Evolutionary conservation across 2,797 vertebrate species (phyloP).

Genomic region (Myiothlypis chrysogaster): DNA sequence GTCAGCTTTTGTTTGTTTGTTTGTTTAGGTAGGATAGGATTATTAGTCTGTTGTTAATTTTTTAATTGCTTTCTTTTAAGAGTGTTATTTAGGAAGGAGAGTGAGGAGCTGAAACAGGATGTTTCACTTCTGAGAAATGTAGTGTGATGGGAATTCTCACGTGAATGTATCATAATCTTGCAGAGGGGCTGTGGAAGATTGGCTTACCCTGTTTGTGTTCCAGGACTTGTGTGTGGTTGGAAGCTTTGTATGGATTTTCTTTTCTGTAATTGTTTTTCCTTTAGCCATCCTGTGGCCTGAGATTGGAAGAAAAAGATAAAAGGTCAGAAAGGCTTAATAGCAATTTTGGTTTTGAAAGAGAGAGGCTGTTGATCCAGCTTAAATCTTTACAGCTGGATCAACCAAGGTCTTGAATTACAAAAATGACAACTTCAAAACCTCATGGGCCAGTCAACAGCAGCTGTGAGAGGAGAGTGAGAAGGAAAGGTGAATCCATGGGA

Average conservation of each 20-base stretch:
- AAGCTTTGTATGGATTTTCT: background rate
- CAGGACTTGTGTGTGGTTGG: background rate
- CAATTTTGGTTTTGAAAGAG: constrained; percentile 5
- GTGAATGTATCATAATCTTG: background rate
- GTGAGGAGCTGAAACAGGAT: background rate
- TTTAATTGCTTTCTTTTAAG: background rate
- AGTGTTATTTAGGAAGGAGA: background rate
- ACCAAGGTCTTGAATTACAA: background rate
- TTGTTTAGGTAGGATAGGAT: background rate
- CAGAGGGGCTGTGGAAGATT: background rate
- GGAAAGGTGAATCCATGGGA: background rate
- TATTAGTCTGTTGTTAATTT: background rate
- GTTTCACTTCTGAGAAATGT: background rate
- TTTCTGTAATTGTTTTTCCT: background rate
- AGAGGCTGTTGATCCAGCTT: background rate
- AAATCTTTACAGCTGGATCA: background rate
- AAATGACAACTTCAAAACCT: background rate
- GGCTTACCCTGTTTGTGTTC: background rate
- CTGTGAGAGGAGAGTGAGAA: background rate
- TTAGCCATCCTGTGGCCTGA: background rate
- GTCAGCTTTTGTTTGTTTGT: fast-evolving
- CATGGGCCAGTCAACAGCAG: background rate
- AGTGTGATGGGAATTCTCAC: background rate
- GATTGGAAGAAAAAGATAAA: background rate
- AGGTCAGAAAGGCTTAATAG: background rate